Base-by-base conservation (phyloP, 1,140 invertebrate species). In the Drosophila melanogaster region DNA sequence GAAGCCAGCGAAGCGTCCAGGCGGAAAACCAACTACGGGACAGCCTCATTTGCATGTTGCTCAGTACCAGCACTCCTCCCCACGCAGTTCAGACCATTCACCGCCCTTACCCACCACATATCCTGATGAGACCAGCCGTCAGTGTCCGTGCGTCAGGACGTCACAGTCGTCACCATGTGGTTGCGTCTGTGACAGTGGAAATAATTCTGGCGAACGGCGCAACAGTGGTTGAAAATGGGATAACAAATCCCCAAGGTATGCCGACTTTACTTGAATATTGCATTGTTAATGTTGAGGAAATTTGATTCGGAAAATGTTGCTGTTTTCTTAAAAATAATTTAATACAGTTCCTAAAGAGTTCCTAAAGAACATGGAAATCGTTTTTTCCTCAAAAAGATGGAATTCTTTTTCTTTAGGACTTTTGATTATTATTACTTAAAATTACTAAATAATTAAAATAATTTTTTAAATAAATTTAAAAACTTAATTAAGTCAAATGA, bases 11-110 rank as follows among this genome's bases (percentile, higher is more conserved):
- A 86, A 87, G 81, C 84, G 83, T 89, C 83, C 83, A 87, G 79
- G 84, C 83, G 81, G 83, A 87, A 87, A 89, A 87, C 83, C 83
- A 87, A 87, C 84, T 83, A 89, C 79, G 84, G 84, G 79, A 76
- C 83, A 87, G 79, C 70, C 83, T 87, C 84, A 86, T 86, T 86
- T 86, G 79, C 83, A 86, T 86, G 83, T 87, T 55, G 55, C 67
- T 37, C 64, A 41, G 49, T 22, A 33, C 54, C 19, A n/a, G 30
- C 30, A 30, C 30, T 10, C 30, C 30, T 30, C 30, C 17, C 11
- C 26, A 61, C 44, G 30, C 37, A 30, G 37, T 38, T 12, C 37
- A 4, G 37, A 6, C 67, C 46, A 24, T 41, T 6, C 38, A 7
- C 51, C 47, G 0, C 38, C 37, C 47, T 43, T 61, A 43, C 64